phyloP scores from a whole-genome alignment of 2,113 vertebrate species.

The Carollia perspicillata region DNA sequence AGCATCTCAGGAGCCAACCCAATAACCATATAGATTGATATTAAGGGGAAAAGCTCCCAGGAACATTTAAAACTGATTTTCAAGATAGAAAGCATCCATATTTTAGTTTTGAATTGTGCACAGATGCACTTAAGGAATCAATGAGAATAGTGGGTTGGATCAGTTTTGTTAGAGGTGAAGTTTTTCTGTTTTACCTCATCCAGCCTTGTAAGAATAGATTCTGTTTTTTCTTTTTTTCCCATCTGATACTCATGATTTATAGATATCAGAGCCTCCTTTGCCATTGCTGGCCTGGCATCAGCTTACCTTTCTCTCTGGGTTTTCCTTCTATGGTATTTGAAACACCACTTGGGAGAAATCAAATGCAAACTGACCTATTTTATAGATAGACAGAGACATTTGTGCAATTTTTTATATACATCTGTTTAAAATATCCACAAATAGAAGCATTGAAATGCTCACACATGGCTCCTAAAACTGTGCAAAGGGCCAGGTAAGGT shows the following conservation, averaged over 20 bases:
- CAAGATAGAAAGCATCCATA: not conserved
- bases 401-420: not conserved
- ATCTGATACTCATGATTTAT: not conserved
- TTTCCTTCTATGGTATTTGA: not conserved
- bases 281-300: not conserved
- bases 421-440: constrained; percentile 16
- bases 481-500: not conserved
- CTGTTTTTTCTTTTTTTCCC: not conserved
- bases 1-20: constrained; percentile 24
- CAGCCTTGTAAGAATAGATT: not conserved
- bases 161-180: not conserved
- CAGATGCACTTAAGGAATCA: not conserved
- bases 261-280: not conserved
- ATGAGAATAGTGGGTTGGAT: not conserved
- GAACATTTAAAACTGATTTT: constrained; percentile 57
- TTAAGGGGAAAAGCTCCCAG: constrained; percentile 28
- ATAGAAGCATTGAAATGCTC: not conserved
- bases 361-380: not conserved
- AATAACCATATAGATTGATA: constrained; percentile 15
- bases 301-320: not conserved
- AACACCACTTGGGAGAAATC: not conserved
- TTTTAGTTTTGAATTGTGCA: not conserved
- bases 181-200: not conserved
- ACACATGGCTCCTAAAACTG: not conserved
- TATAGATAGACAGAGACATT: not conserved